Evolutionary conservation across 2,797 vertebrate species (phyloP).

Genomic region (Sebastes variabilis): DNA sequence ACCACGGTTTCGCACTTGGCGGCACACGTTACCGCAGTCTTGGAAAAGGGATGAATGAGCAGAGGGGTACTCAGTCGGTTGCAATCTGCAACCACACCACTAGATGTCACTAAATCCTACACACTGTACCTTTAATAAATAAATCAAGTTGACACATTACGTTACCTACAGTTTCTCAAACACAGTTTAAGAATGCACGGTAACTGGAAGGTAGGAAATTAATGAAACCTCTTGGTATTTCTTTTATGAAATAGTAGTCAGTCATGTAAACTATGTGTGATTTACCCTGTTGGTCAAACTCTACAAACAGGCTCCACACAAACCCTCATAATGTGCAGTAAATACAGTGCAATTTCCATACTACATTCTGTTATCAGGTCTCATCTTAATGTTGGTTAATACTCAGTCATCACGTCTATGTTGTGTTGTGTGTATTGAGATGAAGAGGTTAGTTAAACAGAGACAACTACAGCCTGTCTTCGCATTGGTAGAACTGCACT

Average conservation of each 20-base stretch:
- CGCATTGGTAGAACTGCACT: slow-evolving; percentile 26
- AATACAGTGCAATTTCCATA: slow-evolving; percentile 41
- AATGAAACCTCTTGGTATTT: neutral
- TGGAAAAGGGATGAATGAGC: too few relatives aligned
- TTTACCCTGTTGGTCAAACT: neutral
- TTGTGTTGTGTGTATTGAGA: slow-evolving; percentile 3
- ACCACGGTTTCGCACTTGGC: too few relatives aligned
- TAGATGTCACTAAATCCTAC: neutral
- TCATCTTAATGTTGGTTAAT: neutral
- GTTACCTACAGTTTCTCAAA: neutral
- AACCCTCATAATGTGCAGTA: neutral
- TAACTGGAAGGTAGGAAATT: neutral
- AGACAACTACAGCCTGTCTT: slow-evolving; percentile 7
- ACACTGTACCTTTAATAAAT: neutral
- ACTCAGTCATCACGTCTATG: neutral
- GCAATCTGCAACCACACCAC: too few relatives aligned
- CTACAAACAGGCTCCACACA: neutral
- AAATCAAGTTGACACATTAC: neutral
- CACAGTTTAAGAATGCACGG: neutral
- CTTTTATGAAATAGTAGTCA: neutral
- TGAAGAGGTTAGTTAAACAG: neutral
- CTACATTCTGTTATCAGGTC: slow-evolving; percentile 19
- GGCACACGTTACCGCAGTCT: too few relatives aligned
- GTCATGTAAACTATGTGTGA: neutral
- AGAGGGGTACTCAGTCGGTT: too few relatives aligned